Evolutionary conservation across 2,888 invertebrate species (phyloP).

Genomic region (Synanthedon vespiformis): DNA sequence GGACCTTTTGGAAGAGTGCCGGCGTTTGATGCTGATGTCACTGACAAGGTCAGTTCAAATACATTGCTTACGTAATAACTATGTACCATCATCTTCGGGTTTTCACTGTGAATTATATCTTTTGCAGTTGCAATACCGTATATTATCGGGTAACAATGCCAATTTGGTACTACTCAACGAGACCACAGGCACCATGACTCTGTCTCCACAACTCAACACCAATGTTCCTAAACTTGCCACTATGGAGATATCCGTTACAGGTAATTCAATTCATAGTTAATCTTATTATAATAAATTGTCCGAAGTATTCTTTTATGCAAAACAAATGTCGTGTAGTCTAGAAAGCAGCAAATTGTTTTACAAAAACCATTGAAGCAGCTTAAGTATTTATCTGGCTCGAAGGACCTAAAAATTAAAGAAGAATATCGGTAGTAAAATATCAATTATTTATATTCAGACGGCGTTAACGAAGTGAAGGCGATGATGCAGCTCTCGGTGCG

Average conservation of each 20-base stretch:
- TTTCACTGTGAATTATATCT: not conserved
- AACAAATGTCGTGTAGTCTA: no score
- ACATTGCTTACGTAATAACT: not conserved
- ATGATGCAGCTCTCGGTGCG: constrained; percentile 92
- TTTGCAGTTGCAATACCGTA: constrained; percentile 78
- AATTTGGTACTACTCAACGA: constrained; percentile 87
- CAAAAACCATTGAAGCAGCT: not conserved
- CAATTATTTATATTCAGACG: constrained; percentile 69
- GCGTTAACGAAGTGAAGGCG: constrained; percentile 92
- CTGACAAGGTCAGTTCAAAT: constrained; percentile 72
- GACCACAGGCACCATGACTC: constrained; percentile 83
- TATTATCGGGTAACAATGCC: constrained; percentile 93
- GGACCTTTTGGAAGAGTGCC: constrained; percentile 92
- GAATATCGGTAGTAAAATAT: not conserved
- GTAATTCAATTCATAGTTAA: constrained; percentile 33
- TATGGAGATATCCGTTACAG: constrained; percentile 92
- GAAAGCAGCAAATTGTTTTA: no score
- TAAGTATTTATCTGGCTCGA: constrained; percentile 10
- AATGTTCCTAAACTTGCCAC: constrained; percentile 94
- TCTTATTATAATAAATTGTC: not conserved
- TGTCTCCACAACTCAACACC: constrained; percentile 94
- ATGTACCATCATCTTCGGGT: not conserved
- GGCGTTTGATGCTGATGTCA: constrained; percentile 94
- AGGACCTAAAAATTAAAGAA: no score
- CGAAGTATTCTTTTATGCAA: no score